Percentiles rank a stretch among this genome's conserved stretches.
phyloP scores from a whole-genome alignment of 2,888 invertebrate species.

The Acleris emargana region DNA sequence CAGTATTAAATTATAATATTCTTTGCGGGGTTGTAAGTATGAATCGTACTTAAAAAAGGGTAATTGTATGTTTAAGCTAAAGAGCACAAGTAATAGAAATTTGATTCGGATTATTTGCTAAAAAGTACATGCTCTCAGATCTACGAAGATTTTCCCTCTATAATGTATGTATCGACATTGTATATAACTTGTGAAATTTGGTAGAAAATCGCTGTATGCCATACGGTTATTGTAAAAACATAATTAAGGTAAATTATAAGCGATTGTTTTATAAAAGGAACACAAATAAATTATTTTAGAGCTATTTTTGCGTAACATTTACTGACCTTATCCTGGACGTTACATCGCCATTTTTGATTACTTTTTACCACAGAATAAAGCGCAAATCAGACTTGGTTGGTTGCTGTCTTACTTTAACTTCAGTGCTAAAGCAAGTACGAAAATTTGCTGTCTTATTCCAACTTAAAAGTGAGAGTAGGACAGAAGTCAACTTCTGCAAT shows the following conservation, averaged over 20 bases:
- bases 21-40: conserved; percentile 53
- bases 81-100: conserved; percentile 25
- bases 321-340: conserved; percentile 13
- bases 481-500: no score
- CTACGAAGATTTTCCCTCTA: conserved; percentile 29
- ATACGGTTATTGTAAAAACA: conserved; percentile 73
- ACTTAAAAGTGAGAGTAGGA: no score
- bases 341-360: no score
- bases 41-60: conserved; percentile 50
- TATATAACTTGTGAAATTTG: conserved; percentile 57
- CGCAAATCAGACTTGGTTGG: no score
- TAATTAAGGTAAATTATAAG: conserved; percentile 64
- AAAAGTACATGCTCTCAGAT: conserved; percentile 15
- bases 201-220: conserved; percentile 64
- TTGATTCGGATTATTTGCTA: conserved; percentile 14
- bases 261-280: conserved; percentile 80
- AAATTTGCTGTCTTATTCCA: no score
- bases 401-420: no score
- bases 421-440: no score
- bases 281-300: conserved; percentile 82
- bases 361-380: no score
- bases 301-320: conserved; percentile 48
- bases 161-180: conserved; percentile 42
- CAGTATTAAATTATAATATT: conserved; percentile 61
- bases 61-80: conserved; percentile 43